These are phyloP conservation scores for Pelosia muscerda DNA, from an alignment of 2,888 invertebrate species.

Conservation along the genomic window DNA sequence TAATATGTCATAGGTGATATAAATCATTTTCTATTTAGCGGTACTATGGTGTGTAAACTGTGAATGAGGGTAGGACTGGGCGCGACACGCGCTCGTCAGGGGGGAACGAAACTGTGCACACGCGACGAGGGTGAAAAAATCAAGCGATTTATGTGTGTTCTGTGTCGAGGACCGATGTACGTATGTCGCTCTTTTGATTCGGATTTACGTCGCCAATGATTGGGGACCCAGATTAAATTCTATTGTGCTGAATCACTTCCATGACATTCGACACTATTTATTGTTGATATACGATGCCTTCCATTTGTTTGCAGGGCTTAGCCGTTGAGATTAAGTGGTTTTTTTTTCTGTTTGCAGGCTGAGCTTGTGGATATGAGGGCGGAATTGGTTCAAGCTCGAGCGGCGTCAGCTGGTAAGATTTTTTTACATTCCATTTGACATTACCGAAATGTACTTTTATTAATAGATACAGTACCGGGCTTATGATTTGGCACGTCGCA, in stretches of 20 bases:
- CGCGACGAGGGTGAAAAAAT: slow-evolving; percentile 62
- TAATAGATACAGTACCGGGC: background rate
- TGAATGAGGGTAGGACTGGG: slow-evolving; percentile 56
- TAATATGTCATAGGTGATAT: slow-evolving; percentile 22
- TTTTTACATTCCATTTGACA: background rate
- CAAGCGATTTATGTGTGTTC: slow-evolving; percentile 74
- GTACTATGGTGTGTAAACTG: slow-evolving; percentile 56
- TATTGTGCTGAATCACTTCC: slow-evolving; percentile 71
- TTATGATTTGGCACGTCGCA: background rate
- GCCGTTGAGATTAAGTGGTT: slow-evolving; percentile 50
- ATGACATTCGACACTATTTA: slow-evolving; percentile 70
- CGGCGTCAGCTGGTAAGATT: slow-evolving; percentile 76
- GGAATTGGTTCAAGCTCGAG: slow-evolving; percentile 90
- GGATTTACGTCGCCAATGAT: slow-evolving; percentile 76
- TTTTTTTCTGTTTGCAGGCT: slow-evolving; percentile 86
- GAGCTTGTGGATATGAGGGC: slow-evolving; percentile 92
- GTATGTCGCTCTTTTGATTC: slow-evolving; percentile 68
- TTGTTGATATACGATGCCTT: slow-evolving; percentile 68
- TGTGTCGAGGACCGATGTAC: slow-evolving; percentile 51
- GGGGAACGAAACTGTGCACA: slow-evolving; percentile 39
- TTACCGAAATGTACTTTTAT: background rate
- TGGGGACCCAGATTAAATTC: slow-evolving; percentile 68
- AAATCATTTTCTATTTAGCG: slow-evolving; percentile 56
- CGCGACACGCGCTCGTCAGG: slow-evolving; percentile 35
- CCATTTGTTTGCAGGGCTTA: slow-evolving; percentile 55